Evolutionary conservation across 2,113 vertebrate species (phyloP), one percentile per base, ranked within the genome.

Genomic region (Hippoglossus stenolepis): DNA sequence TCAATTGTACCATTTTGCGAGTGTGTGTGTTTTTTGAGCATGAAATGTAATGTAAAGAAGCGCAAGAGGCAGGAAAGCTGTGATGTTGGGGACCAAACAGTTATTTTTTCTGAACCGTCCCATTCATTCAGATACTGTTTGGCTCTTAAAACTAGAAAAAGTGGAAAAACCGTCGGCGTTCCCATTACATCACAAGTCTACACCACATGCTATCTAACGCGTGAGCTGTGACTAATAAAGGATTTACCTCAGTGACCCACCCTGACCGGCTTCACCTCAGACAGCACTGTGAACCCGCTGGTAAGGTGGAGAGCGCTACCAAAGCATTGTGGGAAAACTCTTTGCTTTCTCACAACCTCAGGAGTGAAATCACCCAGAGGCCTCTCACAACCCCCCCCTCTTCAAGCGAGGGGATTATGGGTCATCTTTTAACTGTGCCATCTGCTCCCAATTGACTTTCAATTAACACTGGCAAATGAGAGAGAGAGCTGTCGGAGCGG

Each of bases 401-500:
- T 65, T 23, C 68, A 51, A 24, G 12, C 49, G 2, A 84, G 75
- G 79, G 87, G 91, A 90, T 91, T 90, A 89, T 2, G 17, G 65
- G 79, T 77, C 80, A 84, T 86, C 71, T 4, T 88, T 88, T 83
- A 85, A 88, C 82, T 58, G 57, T 45, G 66, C 88, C 86, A 91
- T 87, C 83, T 90, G 91, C 79, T 86, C 72, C 63, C 79, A 79
- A 87, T 79, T 83, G 80, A 85, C 80, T 85, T 79, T 85, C 80
- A 84, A 65, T 88, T 87, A 89, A 84, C 65, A 26, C 70, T 15
- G 72, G 71, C 64, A 73, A 83, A 83, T 38, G 73, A 86, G 79
- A 75, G 85, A 31, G 31, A 31, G 31, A 43, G 61, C 59, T 45
- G 68, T 70, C 64, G 24, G 70, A 64, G 68, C 75, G 62, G n/a